phyloP scores from a whole-genome alignment of 1,140 invertebrate species.

The Galleria mellonella region DNA sequence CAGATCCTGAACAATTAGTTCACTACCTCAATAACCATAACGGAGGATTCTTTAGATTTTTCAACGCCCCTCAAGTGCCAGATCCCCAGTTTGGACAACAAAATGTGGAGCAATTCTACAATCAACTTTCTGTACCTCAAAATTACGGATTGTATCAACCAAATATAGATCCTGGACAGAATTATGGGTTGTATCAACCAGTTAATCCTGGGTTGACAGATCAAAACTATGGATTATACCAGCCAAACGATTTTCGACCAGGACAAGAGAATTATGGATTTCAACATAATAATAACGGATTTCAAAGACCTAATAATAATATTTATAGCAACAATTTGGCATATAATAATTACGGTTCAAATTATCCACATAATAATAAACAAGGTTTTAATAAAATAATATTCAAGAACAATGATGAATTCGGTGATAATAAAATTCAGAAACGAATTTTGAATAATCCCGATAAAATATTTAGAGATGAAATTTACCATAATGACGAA shows the following conservation, averaged over 20 bases:
- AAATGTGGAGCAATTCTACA: constrained; percentile 48
- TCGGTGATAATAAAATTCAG: constrained; percentile 23
- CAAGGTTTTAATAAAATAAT: constrained; percentile 20
- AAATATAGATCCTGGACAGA: constrained; percentile 4
- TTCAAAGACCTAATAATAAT: constrained; percentile 15
- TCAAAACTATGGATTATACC: constrained; percentile 23
- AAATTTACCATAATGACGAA: constrained; percentile 8
- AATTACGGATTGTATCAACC: constrained; percentile 19
- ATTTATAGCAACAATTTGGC: neutral
- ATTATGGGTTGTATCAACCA: constrained; percentile 7
- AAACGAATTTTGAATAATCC: constrained; percentile 51
- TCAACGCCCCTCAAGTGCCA: constrained; percentile 69
- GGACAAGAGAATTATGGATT: constrained; percentile 21
- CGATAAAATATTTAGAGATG: constrained; percentile 7
- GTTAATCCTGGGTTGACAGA: neutral
- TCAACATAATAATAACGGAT: constrained; percentile 15
- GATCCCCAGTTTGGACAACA: constrained; percentile 17
- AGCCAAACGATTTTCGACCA: constrained; percentile 5
- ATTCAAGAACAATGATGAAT: constrained; percentile 18
- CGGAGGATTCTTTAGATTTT: constrained; percentile 88
- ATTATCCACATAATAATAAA: constrained; percentile 12
- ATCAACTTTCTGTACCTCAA: constrained; percentile 31
- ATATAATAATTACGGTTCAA: constrained; percentile 8
- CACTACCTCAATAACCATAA: constrained; percentile 90
- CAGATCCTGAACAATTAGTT: constrained; percentile 80